Base-by-base conservation (phyloP, 2,113 vertebrate species). In the Neolamprologus toae region DNA sequence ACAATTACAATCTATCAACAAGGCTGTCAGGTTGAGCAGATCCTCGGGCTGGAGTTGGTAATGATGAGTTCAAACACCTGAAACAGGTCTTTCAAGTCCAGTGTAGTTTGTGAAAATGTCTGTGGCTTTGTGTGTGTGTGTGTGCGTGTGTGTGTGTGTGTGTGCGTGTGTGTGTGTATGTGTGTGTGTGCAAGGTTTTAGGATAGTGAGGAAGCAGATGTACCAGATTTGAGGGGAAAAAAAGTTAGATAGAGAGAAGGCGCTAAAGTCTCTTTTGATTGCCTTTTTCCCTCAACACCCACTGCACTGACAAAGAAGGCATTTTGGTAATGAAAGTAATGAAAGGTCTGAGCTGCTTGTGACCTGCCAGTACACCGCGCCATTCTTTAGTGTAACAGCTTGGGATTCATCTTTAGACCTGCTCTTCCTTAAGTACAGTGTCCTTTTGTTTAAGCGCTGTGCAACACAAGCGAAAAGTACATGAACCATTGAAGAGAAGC, bases 41-140 rank as follows among this genome's bases (percentile, higher is more conserved):
- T 95, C 95, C 95, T 92, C 91, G 82, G 94, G 94, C 95, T 95
- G 92, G 92, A 95, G 87, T 90, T 86, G 86, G 92, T 93, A 96
- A 96, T 96, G 96, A 95, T 94, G 93, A 94, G 96, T 95, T 96
- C 94, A 96, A 96, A 96, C 94, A 94, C 94, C 94, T 94, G 89
- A 87, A 93, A 94, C 85, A 68, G 86, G 89, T 91, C 93, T 95
- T 96, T 96, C 90, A 95, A 93, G 94, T 95, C 86, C 80, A 78
- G 51, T 86, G 80, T 88, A 84, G 54, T 85, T 26, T 82, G 71
- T 81, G 35, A 57, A 33, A 33, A 51, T 6, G 49, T 76, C 55
- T 80, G 54, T 68, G 63, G 51, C 13, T 78, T 10, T 59, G 26
- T 31, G 80, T n/a, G 26, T 80, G 53, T 79, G 49, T 21, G 82